phyloP scores from a whole-genome alignment of 2,888 invertebrate genomes.

The Dryobotodes eremita region DNA sequence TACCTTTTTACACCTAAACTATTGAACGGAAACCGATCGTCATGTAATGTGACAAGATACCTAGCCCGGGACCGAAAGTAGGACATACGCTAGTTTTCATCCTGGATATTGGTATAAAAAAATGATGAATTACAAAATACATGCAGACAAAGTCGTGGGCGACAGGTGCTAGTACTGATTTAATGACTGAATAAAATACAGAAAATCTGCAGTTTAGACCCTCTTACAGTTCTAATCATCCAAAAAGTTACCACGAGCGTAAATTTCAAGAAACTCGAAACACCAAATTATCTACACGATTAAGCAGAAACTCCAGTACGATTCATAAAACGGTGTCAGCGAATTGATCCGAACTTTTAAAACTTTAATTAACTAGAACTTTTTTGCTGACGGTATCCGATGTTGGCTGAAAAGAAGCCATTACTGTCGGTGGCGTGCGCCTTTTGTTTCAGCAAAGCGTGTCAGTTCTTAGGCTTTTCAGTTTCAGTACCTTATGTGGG shows the following conservation, averaged over 20 bases:
- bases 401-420: constrained; percentile 71
- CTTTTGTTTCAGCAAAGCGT: constrained; percentile 68
- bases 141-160: neutral
- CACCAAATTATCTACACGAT: constrained; percentile 54
- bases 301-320: constrained; percentile 43
- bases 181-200: neutral
- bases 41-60: neutral
- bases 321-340: constrained; percentile 51
- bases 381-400: constrained; percentile 67
- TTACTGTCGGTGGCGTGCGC: constrained; percentile 67
- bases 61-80: neutral
- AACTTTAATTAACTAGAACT: constrained; percentile 64
- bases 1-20: neutral
- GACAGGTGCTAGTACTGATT: neutral
- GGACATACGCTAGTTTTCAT: neutral
- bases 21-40: neutral
- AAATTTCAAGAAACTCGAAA: constrained; percentile 24
- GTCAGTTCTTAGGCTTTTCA: constrained; percentile 68
- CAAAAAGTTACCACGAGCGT: constrained; percentile 21
- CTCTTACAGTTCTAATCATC: constrained; percentile 10
- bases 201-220: neutral
- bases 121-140: neutral
- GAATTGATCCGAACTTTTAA: constrained; percentile 54
- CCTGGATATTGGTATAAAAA: neutral
- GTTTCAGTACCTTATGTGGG: constrained; percentile 52